These are phyloP conservation scores for Galeruca laticollis DNA, from an alignment of 2,888 invertebrate species.

Conservation along the genomic window DNA sequence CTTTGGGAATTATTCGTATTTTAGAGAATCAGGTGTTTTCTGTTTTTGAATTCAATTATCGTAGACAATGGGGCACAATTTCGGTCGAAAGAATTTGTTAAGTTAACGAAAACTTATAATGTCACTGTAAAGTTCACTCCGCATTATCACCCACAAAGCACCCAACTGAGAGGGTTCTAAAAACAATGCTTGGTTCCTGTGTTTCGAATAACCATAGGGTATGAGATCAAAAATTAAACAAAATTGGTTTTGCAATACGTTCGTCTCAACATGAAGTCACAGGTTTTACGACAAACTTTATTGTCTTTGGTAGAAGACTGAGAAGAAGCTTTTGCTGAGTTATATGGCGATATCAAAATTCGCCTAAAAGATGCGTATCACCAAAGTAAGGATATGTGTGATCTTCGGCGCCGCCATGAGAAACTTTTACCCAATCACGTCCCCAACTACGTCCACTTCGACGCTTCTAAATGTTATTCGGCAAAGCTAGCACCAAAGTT, in stretches of 20 bases:
- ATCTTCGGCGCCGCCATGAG: slow-evolving; percentile 13
- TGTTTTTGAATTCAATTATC: slow-evolving; percentile 47
- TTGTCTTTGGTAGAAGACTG: slow-evolving; percentile 23
- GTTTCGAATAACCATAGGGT: slow-evolving; percentile 33
- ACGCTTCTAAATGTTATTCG: slow-evolving; percentile 23
- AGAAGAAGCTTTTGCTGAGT: neutral
- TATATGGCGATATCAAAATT: neutral
- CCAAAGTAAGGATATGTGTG: neutral
- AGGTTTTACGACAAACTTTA: slow-evolving; percentile 12
- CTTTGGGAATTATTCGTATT: slow-evolving; percentile 16
- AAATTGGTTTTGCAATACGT: slow-evolving; percentile 31
- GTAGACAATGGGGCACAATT: slow-evolving; percentile 55
- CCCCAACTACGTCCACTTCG: slow-evolving; percentile 30
- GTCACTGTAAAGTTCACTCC: slow-evolving; percentile 14
- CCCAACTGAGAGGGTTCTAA: slow-evolving; percentile 25
- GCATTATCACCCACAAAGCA: slow-evolving; percentile 27
- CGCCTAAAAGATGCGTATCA: neutral
- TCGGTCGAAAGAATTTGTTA: slow-evolving; percentile 16
- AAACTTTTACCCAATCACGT: slow-evolving; percentile 8
- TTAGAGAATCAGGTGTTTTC: slow-evolving; percentile 27
- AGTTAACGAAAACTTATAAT: slow-evolving; percentile 20
- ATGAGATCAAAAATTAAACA: slow-evolving; percentile 33
- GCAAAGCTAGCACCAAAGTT: slow-evolving; percentile 27
- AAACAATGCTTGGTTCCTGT: slow-evolving; percentile 27
- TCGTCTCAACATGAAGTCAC: slow-evolving; percentile 28